Percentiles rank a stretch among this genome's conserved stretches.
phyloP scores from a whole-genome alignment of 2,797 vertebrate species.

The Cuniculus paca region DNA sequence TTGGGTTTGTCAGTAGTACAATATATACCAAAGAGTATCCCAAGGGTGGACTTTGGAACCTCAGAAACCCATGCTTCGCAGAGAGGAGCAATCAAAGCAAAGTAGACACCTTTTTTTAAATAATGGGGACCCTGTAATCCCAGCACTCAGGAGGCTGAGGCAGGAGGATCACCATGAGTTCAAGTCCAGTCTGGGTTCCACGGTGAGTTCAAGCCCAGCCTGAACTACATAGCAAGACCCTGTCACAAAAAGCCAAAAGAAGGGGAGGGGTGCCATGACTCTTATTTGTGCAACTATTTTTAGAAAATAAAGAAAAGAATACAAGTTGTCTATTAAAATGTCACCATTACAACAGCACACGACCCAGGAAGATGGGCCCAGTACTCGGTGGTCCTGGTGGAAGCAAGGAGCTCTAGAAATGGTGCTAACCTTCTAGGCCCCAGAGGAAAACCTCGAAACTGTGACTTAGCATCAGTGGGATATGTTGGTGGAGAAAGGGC shows the following conservation, averaged over 20 bases:
- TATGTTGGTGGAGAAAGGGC: too few species aligned
- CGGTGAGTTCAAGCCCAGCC: not conserved
- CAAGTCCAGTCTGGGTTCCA: not conserved
- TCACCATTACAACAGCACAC: accelerated
- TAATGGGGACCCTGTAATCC: not conserved
- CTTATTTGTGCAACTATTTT: not conserved
- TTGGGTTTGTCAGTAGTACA: not conserved
- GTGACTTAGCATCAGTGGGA: too few species aligned
- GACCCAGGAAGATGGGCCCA: accelerated
- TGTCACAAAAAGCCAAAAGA: not conserved
- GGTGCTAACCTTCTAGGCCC: accelerated
- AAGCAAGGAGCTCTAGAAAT: not conserved
- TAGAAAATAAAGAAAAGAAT: not conserved
- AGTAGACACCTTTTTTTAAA: not conserved
- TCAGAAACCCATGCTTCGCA: not conserved
- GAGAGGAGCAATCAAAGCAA: not conserved
- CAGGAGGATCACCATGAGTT: not conserved
- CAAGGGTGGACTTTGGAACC: not conserved
- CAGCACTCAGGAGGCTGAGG: not conserved
- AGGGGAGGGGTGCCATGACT: not conserved
- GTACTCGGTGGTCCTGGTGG: accelerated
- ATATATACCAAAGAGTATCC: not conserved
- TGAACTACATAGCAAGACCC: not conserved
- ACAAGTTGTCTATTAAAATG: accelerated
- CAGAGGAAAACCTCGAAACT: not conserved